Percentiles rank a stretch among this genome's conserved stretches.
These are phyloP conservation scores for Agrochola litura DNA, from an alignment of 2,888 invertebrate genomes.

Conservation along the genomic window DNA sequence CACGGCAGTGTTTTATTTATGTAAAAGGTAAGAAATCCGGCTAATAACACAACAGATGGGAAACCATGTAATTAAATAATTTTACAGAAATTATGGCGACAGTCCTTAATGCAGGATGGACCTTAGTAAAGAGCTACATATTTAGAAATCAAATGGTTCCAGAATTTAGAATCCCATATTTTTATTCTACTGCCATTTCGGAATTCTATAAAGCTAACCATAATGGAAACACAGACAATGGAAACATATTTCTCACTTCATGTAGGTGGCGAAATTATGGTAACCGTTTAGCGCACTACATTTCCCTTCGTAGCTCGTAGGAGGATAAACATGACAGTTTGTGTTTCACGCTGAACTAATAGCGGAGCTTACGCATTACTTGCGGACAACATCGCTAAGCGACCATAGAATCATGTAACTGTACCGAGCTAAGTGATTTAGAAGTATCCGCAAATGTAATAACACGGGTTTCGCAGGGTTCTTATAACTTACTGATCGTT, in stretches of 20 bases:
- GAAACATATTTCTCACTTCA: conserved; percentile 35
- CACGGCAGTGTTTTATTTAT: too few species aligned
- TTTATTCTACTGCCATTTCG: too few species aligned
- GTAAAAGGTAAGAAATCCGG: too few species aligned
- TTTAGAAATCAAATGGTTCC: too few species aligned
- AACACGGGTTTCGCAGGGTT: conserved; percentile 18
- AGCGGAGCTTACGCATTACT: conserved; percentile 55
- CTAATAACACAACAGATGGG: too few species aligned
- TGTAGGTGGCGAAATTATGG: conserved; percentile 65
- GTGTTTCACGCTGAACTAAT: conserved; percentile 57
- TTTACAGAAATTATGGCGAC: too few species aligned
- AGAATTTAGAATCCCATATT: too few species aligned
- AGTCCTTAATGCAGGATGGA: too few species aligned
- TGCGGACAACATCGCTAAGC: conserved; percentile 50
- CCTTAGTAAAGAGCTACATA: too few species aligned
- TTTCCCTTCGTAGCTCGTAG: conserved; percentile 52
- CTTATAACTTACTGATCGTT: not conserved
- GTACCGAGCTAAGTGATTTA: conserved; percentile 52
- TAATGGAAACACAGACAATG: conserved; percentile 36
- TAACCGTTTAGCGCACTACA: conserved; percentile 60
- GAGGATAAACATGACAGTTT: conserved; percentile 58
- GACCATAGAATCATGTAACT: conserved; percentile 44
- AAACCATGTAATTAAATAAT: too few species aligned
- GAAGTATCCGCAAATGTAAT: conserved; percentile 45
- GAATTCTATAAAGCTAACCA: too few species aligned